Percentiles rank a stretch among this genome's conserved stretches.
phyloP scores from a whole-genome alignment of 92 coral and sea anemone species.

The Phenganax marumi region DNA sequence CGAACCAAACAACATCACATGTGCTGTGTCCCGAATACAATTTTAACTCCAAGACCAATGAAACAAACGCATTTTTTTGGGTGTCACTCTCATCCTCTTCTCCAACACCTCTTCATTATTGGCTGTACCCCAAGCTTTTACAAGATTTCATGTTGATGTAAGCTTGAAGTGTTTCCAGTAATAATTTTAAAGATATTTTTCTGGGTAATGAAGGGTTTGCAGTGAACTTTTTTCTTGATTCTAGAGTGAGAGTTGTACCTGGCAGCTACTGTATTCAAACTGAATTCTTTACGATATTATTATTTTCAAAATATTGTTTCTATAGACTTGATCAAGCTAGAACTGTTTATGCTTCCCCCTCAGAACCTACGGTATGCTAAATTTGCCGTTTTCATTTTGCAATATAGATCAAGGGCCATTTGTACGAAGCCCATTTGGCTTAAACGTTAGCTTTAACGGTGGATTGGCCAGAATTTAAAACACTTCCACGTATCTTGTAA shows the following conservation, averaged over 20 bases:
- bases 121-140: conserved; percentile 15
- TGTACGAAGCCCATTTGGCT: not conserved
- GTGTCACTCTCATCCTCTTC: conserved; percentile 35
- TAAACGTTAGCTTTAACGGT: too few relatives aligned
- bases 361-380: conserved; percentile 34
- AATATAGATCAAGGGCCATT: not conserved
- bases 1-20: conserved; percentile 30
- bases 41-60: not conserved
- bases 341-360: conserved; percentile 25
- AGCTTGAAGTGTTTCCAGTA: not conserved
- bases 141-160: conserved; percentile 31
- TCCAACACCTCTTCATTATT: not conserved
- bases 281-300: not conserved
- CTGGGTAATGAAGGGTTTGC: too few relatives aligned
- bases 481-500: too few relatives aligned
- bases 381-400: not conserved
- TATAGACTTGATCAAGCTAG: conserved; percentile 21
- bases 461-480: too few relatives aligned
- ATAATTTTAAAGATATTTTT: too few relatives aligned
- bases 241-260: too few relatives aligned
- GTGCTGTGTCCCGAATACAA: conserved; percentile 37
- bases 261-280: too few relatives aligned
- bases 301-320: not conserved
- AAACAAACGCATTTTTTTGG: conserved; percentile 17
- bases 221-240: too few relatives aligned